Evolutionary conservation across 37 sponge, comb jelly and placozoan genomes (phyloP).

Genomic region (Spongia lamella): DNA sequence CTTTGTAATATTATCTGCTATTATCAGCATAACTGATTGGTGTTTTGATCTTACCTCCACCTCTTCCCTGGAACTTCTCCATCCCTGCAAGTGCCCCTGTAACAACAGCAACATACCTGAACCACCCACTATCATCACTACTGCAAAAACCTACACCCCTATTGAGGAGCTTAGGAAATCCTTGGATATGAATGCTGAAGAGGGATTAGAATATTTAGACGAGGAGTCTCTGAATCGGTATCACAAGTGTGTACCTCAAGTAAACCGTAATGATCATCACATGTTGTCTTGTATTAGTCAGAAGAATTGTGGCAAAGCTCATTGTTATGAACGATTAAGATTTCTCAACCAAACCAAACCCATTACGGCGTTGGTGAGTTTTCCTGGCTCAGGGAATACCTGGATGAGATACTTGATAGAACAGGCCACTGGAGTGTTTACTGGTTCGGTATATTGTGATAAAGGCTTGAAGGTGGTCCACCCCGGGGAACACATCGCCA

Average conservation of each 20-base stretch:
- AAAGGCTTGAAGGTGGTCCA: slow-evolving; percentile 35
- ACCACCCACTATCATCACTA: too few species aligned
- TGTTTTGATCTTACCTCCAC: too few species aligned
- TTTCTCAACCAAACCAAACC: slow-evolving; percentile 42
- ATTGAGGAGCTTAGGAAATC: slow-evolving; percentile 12
- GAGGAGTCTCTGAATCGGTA: slow-evolving; percentile 29
- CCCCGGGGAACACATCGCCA: slow-evolving; percentile 58
- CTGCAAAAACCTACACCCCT: not conserved
- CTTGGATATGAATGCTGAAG: not conserved
- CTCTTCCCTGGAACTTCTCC: too few species aligned
- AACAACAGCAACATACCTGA: too few species aligned
- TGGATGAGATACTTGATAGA: slow-evolving; percentile 75
- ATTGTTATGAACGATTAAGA: not conserved
- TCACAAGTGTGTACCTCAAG: slow-evolving; percentile 24
- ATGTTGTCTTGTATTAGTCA: not conserved
- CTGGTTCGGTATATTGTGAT: slow-evolving; percentile 82
- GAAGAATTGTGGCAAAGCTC: slow-evolving; percentile 9
- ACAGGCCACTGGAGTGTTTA: slow-evolving; percentile 69
- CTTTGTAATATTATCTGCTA: too few species aligned
- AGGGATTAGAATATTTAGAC: slow-evolving; percentile 42
- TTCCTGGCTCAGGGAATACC: slow-evolving; percentile 83
- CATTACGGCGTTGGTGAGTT: slow-evolving; percentile 68
- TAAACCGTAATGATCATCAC: not conserved
- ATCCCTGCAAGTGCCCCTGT: too few species aligned
- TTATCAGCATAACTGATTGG: too few species aligned